Conservation (phyloP, 2,888 invertebrate species). For the Folsomia candida region DNA sequence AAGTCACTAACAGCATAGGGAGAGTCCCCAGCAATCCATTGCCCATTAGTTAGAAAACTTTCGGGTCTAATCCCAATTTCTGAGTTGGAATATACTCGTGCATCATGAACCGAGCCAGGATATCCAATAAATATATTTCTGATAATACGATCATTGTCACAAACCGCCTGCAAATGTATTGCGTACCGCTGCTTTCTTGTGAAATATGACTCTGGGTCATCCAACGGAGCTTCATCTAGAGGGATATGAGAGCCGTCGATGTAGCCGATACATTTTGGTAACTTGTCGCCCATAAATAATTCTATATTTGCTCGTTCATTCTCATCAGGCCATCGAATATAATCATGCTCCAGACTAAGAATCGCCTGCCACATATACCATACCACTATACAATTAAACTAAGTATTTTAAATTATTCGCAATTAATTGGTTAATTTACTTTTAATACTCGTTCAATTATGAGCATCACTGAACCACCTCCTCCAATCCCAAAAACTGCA, state of each 20-base stretch:
- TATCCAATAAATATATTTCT: no score
- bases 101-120: no score
- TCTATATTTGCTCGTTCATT: background rate
- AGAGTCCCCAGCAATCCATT: constrained; percentile 25
- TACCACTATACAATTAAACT: no score
- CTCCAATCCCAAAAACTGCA: constrained; percentile 20
- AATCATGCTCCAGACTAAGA: background rate
- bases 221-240: constrained; percentile 19
- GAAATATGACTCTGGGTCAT: constrained; percentile 27
- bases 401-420: background rate
- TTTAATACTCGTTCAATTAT: constrained; percentile 1
- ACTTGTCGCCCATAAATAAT: constrained; percentile 8
- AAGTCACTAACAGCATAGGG: no score
- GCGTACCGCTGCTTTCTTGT: constrained; percentile 26
- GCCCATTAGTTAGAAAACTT: no score
- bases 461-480: constrained; percentile 4
- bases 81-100: no score
- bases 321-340: constrained; percentile 10
- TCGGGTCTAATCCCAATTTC: no score
- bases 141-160: no score
- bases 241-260: constrained; percentile 23
- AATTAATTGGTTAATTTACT: constrained; percentile 6
- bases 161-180: no score
- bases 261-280: constrained; percentile 27
- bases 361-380: background rate